These are phyloP conservation scores for Aspiorhynchus laticeps DNA, from an alignment of 2,113 vertebrate genomes.

Conservation along the genomic window DNA sequence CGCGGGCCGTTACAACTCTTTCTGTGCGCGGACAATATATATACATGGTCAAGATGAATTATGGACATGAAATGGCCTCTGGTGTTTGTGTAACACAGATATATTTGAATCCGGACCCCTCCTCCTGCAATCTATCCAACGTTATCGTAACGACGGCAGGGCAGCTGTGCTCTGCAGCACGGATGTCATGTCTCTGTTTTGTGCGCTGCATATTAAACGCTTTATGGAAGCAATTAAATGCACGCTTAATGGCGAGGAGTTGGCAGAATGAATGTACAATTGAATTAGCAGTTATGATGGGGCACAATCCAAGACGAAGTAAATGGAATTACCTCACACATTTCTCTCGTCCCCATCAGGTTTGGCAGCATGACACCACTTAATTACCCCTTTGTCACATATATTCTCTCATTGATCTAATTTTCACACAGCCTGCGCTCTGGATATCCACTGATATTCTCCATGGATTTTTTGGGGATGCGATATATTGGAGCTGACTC, in stretches of 20 bases:
- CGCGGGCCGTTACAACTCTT: slow-evolving; percentile 80
- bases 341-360: slow-evolving; percentile 78
- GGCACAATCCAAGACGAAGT: slow-evolving; percentile 93
- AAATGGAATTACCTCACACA: slow-evolving; percentile 92
- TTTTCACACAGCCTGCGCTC: slow-evolving; percentile 50
- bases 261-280: slow-evolving; percentile 92
- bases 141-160: slow-evolving; percentile 82
- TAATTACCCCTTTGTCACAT: slow-evolving; percentile 92
- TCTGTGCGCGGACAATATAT: slow-evolving; percentile 67
- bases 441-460: slow-evolving; percentile 49
- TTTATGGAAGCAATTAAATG: slow-evolving; percentile 98
- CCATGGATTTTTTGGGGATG: slow-evolving; percentile 29
- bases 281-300: slow-evolving; percentile 97
- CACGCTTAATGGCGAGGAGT: slow-evolving; percentile 92
- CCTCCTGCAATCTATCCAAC: slow-evolving; percentile 61
- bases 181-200: slow-evolving; percentile 78
- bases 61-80: slow-evolving; percentile 80
- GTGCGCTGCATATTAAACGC: slow-evolving; percentile 97
- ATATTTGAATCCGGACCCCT: slow-evolving; percentile 75
- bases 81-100: slow-evolving; percentile 90
- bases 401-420: slow-evolving; percentile 80
- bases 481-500: slow-evolving; percentile 67
- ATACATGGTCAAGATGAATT: slow-evolving; percentile 67
- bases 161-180: slow-evolving; percentile 88
- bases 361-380: slow-evolving; percentile 88